A percentile compares a stretch with the other conserved stretches of the same genome.
Evolutionary conservation across 2,113 vertebrate genomes (phyloP).

Genomic region (Pseudorectes ferrugineus): DNA sequence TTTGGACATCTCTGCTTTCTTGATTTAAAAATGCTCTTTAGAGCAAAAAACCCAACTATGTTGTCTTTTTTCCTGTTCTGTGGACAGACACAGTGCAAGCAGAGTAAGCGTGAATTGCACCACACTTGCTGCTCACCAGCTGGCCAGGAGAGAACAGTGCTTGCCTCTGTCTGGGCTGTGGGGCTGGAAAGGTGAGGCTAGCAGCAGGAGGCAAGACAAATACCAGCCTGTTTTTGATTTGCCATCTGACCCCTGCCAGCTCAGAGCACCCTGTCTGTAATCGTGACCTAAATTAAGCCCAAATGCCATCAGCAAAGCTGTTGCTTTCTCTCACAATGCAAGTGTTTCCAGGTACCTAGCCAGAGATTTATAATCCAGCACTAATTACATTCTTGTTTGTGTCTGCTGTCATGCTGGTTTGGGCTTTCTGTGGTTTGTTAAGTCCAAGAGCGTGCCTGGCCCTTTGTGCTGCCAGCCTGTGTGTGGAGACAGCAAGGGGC

Average conservation of each 20-base stretch:
- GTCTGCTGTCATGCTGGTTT: constrained; percentile 52
- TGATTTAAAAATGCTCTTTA: background rate
- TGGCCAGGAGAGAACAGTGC: constrained; percentile 50
- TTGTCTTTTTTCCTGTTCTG: background rate
- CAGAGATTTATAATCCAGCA: constrained; percentile 63
- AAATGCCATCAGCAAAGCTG: constrained; percentile 23
- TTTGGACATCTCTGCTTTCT: background rate
- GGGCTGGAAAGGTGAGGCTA: constrained; percentile 52
- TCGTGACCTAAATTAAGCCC: constrained; percentile 42
- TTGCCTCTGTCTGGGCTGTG: constrained; percentile 31
- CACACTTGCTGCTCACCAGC: constrained; percentile 46
- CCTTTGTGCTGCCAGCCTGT: constrained; percentile 20
- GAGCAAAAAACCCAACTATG: background rate
- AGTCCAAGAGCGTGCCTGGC: background rate
- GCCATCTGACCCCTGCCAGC: constrained; percentile 59
- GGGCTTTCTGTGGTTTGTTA: constrained; percentile 39
- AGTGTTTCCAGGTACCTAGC: constrained; percentile 40
- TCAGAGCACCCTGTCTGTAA: constrained; percentile 53
- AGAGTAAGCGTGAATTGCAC: background rate
- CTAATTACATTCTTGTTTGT: constrained; percentile 62
- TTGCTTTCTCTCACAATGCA: constrained; percentile 33
- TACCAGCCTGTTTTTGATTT: constrained; percentile 60
- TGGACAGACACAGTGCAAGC: background rate
- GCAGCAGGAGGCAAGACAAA: constrained; percentile 61
- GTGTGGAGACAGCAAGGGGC: background rate